Evolutionary conservation across 2,113 vertebrate species (phyloP), one percentile per base, ranked within the genome.

Genomic region (Choloepus hoffmanni): DNA sequence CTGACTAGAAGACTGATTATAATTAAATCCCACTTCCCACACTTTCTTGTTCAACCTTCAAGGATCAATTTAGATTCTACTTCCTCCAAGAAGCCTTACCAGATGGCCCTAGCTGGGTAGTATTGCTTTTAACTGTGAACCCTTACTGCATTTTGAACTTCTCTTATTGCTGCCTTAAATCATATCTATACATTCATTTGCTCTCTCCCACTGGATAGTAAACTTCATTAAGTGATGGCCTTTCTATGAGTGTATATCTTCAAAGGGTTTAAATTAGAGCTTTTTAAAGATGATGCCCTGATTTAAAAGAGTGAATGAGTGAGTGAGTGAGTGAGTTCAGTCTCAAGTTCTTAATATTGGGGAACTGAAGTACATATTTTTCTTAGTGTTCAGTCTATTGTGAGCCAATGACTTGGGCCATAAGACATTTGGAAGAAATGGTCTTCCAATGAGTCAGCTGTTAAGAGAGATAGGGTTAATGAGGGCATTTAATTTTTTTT

Each of bases 401-500:
- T 73, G 79, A 82, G 4, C 53, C 5, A 43, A 21, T 73, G 36
- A 40, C 13, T 93, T 84, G 40, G 24, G 24, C 70, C 86, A 7
- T 28, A 45, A 68, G n/a, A 91, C n/a, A 45, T 94, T 92, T 90
- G 26, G 63, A 81, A 92, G 65, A 90, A 76, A 82, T 43, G 28
- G 28, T 67, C 19, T 60, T 60, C 58, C 19, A 60, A 23, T 77
- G 72, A 55, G 68, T 85, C 43, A 81, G 55, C 19, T 97, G 55
- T 72, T 95, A 94, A 95, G 95, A 55, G 36, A 76, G 45, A 70
- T 55, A 9, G 30, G 83, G 65, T n/a, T 92, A 97, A 97, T 91
- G 83, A 97, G 97, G 83, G 92, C 95, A 96, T 95, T 97, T 97
- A 97, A 95, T 58, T 58, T 28, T 73, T 90, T 94, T 73, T 90